Evolutionary conservation across 2,113 vertebrate genomes (phyloP).

Genomic region (Festucalex cinctus): DNA sequence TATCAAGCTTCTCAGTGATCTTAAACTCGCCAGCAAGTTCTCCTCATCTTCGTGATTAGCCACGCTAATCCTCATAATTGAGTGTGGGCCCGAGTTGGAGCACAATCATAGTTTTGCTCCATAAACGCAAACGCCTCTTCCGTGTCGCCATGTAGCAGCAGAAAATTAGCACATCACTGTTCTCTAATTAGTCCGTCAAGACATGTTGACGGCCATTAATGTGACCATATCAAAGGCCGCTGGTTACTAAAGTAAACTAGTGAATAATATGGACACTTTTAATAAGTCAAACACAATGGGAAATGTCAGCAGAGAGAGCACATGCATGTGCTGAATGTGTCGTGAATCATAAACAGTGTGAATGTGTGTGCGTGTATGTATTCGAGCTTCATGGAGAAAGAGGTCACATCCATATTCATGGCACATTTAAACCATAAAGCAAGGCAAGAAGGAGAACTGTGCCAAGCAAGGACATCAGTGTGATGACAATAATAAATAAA

Average conservation of each 20-base stretch:
- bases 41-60: neutral
- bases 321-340: neutral
- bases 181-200: conserved; percentile 87
- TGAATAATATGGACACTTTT: neutral
- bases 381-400: conserved; percentile 73
- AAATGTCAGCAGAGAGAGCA: no score
- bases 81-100: neutral
- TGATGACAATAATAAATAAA: conserved; percentile 11
- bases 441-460: conserved; percentile 86
- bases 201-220: conserved; percentile 69
- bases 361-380: conserved; percentile 8
- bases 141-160: conserved; percentile 81
- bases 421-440: conserved; percentile 89
- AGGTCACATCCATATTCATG: conserved; percentile 99
- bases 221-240: conserved; percentile 14
- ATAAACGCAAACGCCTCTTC: conserved; percentile 62
- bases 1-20: neutral
- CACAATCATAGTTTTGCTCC: neutral
- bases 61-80: neutral
- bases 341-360: no score
- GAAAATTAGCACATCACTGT: conserved; percentile 87
- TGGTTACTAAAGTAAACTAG: neutral
- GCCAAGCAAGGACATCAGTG: conserved; percentile 67
- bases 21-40: neutral
- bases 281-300: neutral